These are phyloP conservation scores for Tricholauxania praeusta DNA, from an alignment of 2,888 invertebrate genomes.

Conservation along the genomic window DNA sequence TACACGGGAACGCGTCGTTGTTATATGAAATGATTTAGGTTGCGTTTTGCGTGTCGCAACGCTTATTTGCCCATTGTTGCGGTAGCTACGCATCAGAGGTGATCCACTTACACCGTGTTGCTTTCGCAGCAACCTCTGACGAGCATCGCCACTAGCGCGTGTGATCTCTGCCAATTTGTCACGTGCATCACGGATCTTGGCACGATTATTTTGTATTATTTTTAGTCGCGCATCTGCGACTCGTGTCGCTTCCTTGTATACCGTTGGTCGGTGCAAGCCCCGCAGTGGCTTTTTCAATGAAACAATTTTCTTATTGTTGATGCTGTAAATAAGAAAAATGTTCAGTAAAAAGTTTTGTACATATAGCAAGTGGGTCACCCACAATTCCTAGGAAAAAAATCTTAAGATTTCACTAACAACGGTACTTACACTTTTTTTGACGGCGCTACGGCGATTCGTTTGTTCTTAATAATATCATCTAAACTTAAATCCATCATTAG, in stretches of 20 bases:
- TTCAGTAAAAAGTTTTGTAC: background rate
- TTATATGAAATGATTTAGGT: constrained; percentile 44
- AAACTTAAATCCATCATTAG: constrained; percentile 57
- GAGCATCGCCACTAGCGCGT: constrained; percentile 79
- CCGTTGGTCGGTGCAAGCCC: constrained; percentile 46
- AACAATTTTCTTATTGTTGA: constrained; percentile 13
- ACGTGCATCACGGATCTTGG: constrained; percentile 82
- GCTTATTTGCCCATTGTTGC: constrained; percentile 65
- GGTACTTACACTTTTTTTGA: constrained; percentile 48
- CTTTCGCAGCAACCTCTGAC: constrained; percentile 77
- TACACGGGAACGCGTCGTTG: constrained; percentile 36
- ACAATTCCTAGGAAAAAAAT: background rate
- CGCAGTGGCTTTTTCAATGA: constrained; percentile 43
- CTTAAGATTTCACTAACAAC: background rate
- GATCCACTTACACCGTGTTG: constrained; percentile 50
- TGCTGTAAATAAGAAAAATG: constrained; percentile 7
- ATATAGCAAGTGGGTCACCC: background rate
- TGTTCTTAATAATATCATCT: constrained; percentile 60
- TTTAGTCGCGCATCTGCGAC: constrained; percentile 79
- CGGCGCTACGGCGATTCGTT: constrained; percentile 46
- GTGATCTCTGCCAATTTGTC: constrained; percentile 83
- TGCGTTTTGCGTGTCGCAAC: constrained; percentile 51
- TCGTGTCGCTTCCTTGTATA: constrained; percentile 47
- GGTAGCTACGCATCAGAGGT: constrained; percentile 36
- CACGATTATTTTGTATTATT: constrained; percentile 82